Conservation (phyloP, 2,113 vertebrate species). For the Chaetura pelagica region DNA sequence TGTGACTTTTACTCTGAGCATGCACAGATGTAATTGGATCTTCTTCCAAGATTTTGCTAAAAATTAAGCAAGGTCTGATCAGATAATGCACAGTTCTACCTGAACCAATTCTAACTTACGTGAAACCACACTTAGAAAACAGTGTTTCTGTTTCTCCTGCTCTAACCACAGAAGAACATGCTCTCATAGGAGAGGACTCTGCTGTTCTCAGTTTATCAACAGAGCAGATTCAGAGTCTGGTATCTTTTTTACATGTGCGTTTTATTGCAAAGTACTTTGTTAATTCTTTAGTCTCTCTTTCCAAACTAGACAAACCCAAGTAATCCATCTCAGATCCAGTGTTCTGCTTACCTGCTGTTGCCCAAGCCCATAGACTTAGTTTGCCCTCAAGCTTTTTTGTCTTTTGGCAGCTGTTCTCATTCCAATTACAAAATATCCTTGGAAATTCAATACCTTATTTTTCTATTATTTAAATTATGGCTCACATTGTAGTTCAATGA, state of each 20-base stretch:
- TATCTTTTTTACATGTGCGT: rapidly evolving
- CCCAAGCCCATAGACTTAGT: not conserved
- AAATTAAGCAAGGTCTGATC: not conserved
- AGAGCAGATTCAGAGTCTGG: not conserved
- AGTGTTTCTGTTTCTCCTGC: not conserved
- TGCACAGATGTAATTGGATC: not conserved
- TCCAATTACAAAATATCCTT: constrained; percentile 49
- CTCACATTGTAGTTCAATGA: constrained; percentile 29
- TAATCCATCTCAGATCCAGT: constrained; percentile 21
- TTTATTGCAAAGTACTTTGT: not conserved
- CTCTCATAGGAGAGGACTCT: not conserved
- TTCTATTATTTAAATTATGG: constrained; percentile 59
- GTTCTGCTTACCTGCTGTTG: constrained; percentile 49
- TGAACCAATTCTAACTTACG: not conserved
- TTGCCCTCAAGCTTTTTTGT: constrained; percentile 23
- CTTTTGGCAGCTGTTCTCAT: constrained; percentile 40
- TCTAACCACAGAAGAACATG: not conserved
- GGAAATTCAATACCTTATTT: constrained; percentile 61
- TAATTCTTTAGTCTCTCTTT: not conserved
- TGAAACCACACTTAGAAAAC: not conserved
- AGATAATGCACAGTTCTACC: not conserved
- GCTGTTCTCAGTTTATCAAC: not conserved
- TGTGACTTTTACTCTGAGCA: not conserved
- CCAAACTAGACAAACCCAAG: not conserved
- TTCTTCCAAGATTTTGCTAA: not conserved